Evolutionary conservation across 2,888 invertebrate species (phyloP).

Genomic region (Drosophila nigritarsus): DNA sequence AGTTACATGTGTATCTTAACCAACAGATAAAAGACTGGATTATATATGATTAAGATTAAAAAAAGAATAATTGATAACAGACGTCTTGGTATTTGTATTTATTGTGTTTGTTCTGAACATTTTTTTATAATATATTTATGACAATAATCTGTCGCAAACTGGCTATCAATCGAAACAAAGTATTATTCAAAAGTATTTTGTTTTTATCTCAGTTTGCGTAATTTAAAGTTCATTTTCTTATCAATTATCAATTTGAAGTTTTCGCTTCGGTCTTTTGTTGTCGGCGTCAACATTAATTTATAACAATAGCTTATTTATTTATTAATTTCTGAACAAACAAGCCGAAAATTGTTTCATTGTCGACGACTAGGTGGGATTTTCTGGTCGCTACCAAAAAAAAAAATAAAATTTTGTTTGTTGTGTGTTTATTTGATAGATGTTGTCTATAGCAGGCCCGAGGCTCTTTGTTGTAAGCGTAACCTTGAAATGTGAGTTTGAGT

Average conservation of each 20-base stretch:
- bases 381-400: conserved; percentile 32
- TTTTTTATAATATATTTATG: not conserved
- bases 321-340: conserved; percentile 58
- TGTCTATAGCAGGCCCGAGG: conserved; percentile 12
- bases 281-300: conserved; percentile 44
- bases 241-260: conserved; percentile 16
- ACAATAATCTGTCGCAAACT: not conserved
- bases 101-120: not conserved
- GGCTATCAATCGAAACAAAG: conserved; percentile 4
- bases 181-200: not conserved
- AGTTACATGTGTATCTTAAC: not conserved
- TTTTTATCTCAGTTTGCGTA: conserved; percentile 6
- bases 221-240: conserved; percentile 32
- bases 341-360: conserved; percentile 59
- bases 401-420: conserved; percentile 40
- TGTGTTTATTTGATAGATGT: conserved; percentile 42
- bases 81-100: not conserved
- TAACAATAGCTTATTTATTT: conserved; percentile 64
- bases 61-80: not conserved
- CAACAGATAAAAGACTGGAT: not conserved
- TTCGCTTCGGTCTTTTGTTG: conserved; percentile 31
- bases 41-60: not conserved
- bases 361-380: conserved; percentile 52
- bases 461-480: conserved; percentile 43
- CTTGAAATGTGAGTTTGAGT: conserved; percentile 44